Evolutionary conservation across 2,797 vertebrate species (phyloP).

Genomic region (Onychomys torridus): DNA sequence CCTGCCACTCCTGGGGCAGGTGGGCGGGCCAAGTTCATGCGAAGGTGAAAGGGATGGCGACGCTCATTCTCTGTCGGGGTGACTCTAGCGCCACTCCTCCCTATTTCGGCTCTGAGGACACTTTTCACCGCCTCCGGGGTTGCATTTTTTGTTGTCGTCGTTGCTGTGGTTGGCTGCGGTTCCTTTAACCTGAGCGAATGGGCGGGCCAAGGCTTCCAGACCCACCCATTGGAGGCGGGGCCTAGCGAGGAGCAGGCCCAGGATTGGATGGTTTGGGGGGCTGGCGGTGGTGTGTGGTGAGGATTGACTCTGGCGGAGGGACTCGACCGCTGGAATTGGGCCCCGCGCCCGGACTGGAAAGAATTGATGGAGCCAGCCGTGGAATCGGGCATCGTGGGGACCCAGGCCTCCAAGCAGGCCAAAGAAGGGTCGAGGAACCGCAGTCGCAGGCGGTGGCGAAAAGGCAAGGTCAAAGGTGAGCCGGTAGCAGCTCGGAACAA

Average conservation of each 20-base stretch:
- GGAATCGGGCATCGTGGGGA: background rate
- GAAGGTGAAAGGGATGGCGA: conserved; percentile 51
- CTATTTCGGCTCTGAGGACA: background rate
- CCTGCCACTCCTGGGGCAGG: background rate
- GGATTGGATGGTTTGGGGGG: conserved; percentile 64
- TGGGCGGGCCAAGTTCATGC: background rate
- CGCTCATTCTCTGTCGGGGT: background rate
- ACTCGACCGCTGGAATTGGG: background rate
- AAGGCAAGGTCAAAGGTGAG: conserved; percentile 79
- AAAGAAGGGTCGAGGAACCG: conserved; percentile 49
- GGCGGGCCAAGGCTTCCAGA: background rate
- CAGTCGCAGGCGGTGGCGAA: conserved; percentile 70
- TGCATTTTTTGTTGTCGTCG: background rate
- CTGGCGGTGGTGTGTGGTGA: background rate
- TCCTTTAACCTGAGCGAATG: conserved; percentile 25
- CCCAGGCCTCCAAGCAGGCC: conserved; percentile 28
- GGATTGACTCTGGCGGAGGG: conserved; percentile 5
- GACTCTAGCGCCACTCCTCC: background rate
- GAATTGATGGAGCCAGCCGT: conserved; percentile 66
- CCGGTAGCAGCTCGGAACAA: conserved; percentile 27
- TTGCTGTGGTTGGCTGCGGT: background rate
- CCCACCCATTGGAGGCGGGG: background rate
- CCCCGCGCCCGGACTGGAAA: background rate
- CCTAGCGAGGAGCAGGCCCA: background rate
- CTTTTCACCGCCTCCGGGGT: background rate